A percentile compares a stretch with the other conserved stretches of the same genome.
Evolutionary conservation across 2,888 invertebrate genomes (phyloP).

Genomic region (Dinocampus coccinellae): DNA sequence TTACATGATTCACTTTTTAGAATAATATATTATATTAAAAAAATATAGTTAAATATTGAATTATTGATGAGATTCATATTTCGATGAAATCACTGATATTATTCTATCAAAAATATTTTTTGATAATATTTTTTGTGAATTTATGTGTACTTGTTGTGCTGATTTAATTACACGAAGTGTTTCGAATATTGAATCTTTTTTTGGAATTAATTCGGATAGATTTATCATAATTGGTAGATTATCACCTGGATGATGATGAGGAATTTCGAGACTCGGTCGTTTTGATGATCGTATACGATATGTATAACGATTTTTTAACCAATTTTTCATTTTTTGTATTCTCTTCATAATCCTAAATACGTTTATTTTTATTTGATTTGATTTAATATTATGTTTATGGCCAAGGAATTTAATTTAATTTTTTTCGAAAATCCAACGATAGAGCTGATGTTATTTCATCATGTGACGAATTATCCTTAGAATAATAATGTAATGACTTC

Average conservation of each 20-base stretch:
- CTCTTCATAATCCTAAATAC: background rate
- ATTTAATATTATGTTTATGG: background rate
- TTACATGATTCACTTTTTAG: no score
- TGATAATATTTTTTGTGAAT: background rate
- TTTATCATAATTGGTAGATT: background rate
- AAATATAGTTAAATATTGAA: no score
- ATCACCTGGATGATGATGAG: background rate
- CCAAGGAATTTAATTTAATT: background rate
- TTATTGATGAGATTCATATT: background rate
- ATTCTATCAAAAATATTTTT: background rate
- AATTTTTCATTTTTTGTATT: background rate
- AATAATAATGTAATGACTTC: background rate
- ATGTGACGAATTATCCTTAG: no score
- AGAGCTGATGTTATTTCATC: no score
- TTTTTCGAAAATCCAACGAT: background rate
- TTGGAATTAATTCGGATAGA: background rate
- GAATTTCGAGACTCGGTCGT: background rate
- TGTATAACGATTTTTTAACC: background rate
- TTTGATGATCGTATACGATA: background rate
- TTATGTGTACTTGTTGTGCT: background rate
- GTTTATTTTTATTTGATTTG: conserved; percentile 40
- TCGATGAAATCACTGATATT: background rate
- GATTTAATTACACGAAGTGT: background rate
- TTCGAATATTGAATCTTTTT: background rate
- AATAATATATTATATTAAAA: no score